phyloP scores from a whole-genome alignment of 2,797 vertebrate genomes.

The Sebastes goodei region DNA sequence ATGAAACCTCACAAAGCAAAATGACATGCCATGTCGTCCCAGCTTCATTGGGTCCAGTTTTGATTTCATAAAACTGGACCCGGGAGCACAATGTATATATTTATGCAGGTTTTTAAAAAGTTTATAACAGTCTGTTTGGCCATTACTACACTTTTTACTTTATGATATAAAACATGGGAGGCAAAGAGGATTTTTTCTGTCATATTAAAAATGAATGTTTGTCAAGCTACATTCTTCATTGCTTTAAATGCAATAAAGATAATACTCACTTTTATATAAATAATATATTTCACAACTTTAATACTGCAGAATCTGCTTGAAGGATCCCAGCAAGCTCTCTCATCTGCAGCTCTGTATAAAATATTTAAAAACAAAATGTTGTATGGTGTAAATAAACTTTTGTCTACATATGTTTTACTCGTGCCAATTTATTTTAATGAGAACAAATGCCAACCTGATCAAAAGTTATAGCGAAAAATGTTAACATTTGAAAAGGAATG shows the following conservation, averaged over 20 bases:
- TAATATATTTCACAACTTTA: slow-evolving; percentile 99
- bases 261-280: slow-evolving; percentile 99
- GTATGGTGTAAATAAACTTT: slow-evolving; percentile 99
- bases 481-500: slow-evolving; percentile 90
- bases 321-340: slow-evolving; percentile 97
- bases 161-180: slow-evolving; percentile 95
- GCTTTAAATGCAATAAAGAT: slow-evolving; percentile 99
- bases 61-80: slow-evolving; percentile 95
- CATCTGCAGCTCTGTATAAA: slow-evolving; percentile 99
- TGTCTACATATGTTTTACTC: slow-evolving; percentile 99
- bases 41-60: slow-evolving; percentile 98
- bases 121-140: slow-evolving; percentile 99
- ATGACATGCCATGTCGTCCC: slow-evolving; percentile 95
- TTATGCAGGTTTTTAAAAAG: slow-evolving; percentile 99
- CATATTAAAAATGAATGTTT: slow-evolving; percentile 99
- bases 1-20: slow-evolving; percentile 94
- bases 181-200: slow-evolving; percentile 96
- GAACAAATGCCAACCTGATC: slow-evolving; percentile 86
- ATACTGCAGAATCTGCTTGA: slow-evolving; percentile 99
- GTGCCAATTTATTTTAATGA: slow-evolving; percentile 97
- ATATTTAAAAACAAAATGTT: slow-evolving; percentile 99
- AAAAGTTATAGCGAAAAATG: slow-evolving; percentile 88
- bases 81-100: slow-evolving; percentile 99
- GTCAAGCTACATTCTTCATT: slow-evolving; percentile 99
- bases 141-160: slow-evolving; percentile 99